These are phyloP conservation scores for Piliocolobus tephrosceles DNA, from an alignment of 2,113 vertebrate species.

Conservation along the genomic window DNA sequence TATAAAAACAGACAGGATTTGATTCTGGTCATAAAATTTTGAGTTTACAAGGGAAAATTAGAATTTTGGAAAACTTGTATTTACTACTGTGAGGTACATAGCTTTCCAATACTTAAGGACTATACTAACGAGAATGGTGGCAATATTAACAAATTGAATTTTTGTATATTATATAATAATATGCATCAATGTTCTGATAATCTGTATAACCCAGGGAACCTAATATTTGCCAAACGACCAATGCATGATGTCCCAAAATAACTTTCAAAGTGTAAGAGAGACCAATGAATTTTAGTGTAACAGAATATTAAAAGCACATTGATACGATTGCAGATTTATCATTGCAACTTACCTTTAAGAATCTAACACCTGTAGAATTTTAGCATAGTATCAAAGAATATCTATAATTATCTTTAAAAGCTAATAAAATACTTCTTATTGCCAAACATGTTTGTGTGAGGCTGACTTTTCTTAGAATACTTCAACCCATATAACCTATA, in stretches of 20 bases:
- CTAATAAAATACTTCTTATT: conserved; percentile 21
- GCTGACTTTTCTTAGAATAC: neutral
- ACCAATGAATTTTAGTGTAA: neutral
- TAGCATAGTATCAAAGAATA: neutral
- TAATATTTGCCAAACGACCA: neutral
- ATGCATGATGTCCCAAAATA: neutral
- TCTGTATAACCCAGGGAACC: neutral
- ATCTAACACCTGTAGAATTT: neutral
- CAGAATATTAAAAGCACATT: neutral
- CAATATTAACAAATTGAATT: neutral
- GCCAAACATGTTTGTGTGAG: neutral
- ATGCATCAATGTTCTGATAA: neutral
- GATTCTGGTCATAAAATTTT: neutral
- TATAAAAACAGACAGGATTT: neutral
- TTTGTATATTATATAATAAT: neutral
- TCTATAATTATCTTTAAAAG: neutral
- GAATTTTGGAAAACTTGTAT: neutral
- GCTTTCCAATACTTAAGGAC: neutral
- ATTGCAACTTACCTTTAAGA: neutral
- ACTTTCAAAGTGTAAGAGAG: neutral
- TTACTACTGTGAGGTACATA: neutral
- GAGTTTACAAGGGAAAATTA: neutral
- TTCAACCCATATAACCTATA: neutral
- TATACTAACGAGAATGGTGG: neutral
- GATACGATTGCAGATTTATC: neutral